Percentiles rank a stretch among this genome's conserved stretches.
These are phyloP conservation scores for Danaus chrysippus DNA, from an alignment of 2,888 invertebrate species.

Conservation along the genomic window DNA sequence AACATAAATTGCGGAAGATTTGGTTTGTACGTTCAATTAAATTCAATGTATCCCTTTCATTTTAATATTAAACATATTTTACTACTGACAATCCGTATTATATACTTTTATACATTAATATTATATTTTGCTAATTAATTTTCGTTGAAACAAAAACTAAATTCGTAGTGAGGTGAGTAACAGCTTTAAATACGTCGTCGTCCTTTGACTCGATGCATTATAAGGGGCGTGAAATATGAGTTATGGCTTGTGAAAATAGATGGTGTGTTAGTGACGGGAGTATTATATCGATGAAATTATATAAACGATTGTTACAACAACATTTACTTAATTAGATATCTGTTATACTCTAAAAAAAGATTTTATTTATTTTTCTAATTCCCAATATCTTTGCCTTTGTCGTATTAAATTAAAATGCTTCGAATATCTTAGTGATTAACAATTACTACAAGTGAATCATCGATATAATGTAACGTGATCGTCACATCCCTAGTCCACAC, in stretches of 20 bases:
- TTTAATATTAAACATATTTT: no score
- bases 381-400: background rate
- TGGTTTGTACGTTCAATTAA: background rate
- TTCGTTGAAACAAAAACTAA: conserved; percentile 29
- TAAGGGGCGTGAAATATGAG: conserved; percentile 47
- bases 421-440: background rate
- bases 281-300: background rate
- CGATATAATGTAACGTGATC: background rate
- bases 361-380: no score
- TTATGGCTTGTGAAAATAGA: conserved; percentile 49
- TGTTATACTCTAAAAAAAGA: no score
- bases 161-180: conserved; percentile 44
- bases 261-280: conserved; percentile 16
- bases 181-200: conserved; percentile 62
- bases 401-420: background rate
- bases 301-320: no score
- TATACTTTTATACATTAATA: background rate
- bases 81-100: no score
- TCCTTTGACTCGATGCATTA: conserved; percentile 59
- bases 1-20: conserved; percentile 17
- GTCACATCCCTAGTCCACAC: conserved; percentile 39
- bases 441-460: background rate
- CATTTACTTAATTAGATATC: no score
- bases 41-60: conserved; percentile 2
- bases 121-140: background rate